Percentiles rank a stretch among this genome's conserved stretches.
phyloP scores from a whole-genome alignment of 92 coral and sea anemone genomes.

The Chrysogorgia sp. region DNA sequence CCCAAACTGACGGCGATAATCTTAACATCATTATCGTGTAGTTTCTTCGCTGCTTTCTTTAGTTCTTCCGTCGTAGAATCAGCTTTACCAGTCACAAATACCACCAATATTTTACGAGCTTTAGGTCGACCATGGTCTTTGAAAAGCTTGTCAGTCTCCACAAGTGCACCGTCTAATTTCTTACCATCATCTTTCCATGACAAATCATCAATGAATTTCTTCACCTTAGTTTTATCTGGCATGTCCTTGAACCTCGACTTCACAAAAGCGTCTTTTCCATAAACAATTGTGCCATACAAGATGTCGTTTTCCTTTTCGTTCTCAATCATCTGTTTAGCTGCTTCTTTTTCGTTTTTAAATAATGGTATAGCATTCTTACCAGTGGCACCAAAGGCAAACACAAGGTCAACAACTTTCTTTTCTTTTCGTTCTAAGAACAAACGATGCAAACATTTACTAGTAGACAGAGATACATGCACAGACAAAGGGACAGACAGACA shows the following conservation, averaged over 20 bases:
- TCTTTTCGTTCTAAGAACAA: slow-evolving; percentile 25
- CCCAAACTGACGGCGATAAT: slow-evolving; percentile 84
- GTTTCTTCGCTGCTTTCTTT: slow-evolving; percentile 59
- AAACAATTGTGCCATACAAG: slow-evolving; percentile 72
- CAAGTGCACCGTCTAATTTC: slow-evolving; percentile 67
- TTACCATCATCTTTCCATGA: slow-evolving; percentile 66
- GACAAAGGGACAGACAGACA: background rate
- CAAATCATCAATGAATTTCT: slow-evolving; percentile 54
- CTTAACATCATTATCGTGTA: slow-evolving; percentile 56
- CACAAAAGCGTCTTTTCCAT: slow-evolving; percentile 65
- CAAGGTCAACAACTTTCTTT: slow-evolving; percentile 71
- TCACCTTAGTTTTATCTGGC: slow-evolving; percentile 56
- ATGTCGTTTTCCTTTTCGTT: slow-evolving; percentile 66
- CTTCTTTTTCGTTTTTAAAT: slow-evolving; percentile 74
- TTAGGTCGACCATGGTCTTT: slow-evolving; percentile 68
- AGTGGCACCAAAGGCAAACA: slow-evolving; percentile 78
- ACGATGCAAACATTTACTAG: background rate
- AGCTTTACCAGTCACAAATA: slow-evolving; percentile 78
- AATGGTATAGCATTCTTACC: slow-evolving; percentile 54
- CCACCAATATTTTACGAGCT: slow-evolving; percentile 76
- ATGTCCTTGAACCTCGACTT: slow-evolving; percentile 65
- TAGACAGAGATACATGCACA: background rate
- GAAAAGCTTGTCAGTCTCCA: slow-evolving; percentile 66
- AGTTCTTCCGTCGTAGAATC: slow-evolving; percentile 65
- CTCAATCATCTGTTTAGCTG: slow-evolving; percentile 66